A percentile compares a stretch with the other conserved stretches of the same genome.
Evolutionary conservation across 2,888 invertebrate species (phyloP).

Genomic region (Drosophila cognata): DNA sequence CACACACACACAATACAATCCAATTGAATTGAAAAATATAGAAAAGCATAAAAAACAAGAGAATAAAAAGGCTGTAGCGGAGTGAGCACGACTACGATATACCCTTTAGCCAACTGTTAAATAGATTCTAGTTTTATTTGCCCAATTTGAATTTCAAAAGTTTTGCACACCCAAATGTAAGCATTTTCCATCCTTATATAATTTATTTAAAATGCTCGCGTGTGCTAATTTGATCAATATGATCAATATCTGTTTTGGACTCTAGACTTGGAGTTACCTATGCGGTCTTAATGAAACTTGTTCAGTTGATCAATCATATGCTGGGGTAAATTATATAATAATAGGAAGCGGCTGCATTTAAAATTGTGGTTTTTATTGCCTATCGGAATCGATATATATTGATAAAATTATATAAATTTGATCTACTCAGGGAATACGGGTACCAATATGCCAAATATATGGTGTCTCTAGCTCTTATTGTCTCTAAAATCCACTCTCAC

Average conservation of each 20-base stretch:
- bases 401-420: neutral
- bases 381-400: neutral
- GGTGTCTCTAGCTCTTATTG: neutral
- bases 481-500: neutral
- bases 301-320: neutral
- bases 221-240: neutral
- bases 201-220: too few relatives aligned
- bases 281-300: neutral
- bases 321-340: neutral
- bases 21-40: neutral
- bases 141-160: neutral
- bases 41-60: neutral
- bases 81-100: neutral
- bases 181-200: too few relatives aligned
- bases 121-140: neutral
- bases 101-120: neutral
- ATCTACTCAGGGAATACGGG: neutral
- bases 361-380: too few relatives aligned
- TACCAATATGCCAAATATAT: neutral
- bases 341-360: neutral
- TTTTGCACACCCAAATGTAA: too few relatives aligned
- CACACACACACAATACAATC: neutral
- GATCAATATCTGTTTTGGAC: neutral
- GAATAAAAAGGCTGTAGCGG: neutral
- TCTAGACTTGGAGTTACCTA: neutral